phyloP scores from a whole-genome alignment of 92 coral and sea anemone genomes.

The Virgularia gustaviana region DNA sequence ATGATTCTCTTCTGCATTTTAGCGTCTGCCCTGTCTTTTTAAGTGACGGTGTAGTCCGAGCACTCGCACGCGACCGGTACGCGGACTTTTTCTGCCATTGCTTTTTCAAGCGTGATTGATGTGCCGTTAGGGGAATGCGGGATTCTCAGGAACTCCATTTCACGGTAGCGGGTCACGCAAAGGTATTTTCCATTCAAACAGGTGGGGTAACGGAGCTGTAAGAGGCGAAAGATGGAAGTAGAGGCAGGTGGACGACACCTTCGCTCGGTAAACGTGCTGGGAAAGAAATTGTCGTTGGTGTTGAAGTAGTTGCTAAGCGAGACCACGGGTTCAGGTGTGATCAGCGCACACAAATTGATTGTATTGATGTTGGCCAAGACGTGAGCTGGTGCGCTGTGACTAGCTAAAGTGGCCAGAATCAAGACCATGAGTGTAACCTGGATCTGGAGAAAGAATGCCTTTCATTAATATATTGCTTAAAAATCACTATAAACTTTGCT shows the following conservation, averaged over 20 bases:
- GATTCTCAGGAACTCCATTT: constrained; percentile 20
- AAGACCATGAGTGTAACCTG: too few relatives aligned
- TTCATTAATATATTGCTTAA: too few relatives aligned
- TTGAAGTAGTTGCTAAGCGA: constrained; percentile 22
- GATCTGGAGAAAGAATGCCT: too few relatives aligned
- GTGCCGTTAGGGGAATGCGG: constrained; percentile 10
- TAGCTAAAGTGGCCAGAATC: too few relatives aligned
- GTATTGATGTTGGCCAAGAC: too few relatives aligned
- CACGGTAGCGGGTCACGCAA: constrained; percentile 23
- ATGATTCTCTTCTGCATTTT: too few relatives aligned
- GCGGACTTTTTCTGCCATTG: background rate
- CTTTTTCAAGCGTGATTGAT: constrained; percentile 3
- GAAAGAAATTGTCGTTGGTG: constrained; percentile 31
- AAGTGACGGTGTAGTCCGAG: background rate
- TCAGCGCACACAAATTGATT: constrained; percentile 12
- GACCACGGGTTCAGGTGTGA: constrained; percentile 5
- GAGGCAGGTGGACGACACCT: background rate
- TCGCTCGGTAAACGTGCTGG: constrained; percentile 12
- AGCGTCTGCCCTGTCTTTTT: too few relatives aligned
- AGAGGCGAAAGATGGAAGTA: background rate
- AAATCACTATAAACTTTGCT: too few relatives aligned
- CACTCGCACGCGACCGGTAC: constrained; percentile 44
- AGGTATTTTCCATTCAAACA: constrained; percentile 16
- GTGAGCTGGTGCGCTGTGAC: too few relatives aligned
- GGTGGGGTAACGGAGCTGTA: constrained; percentile 3